phyloP scores from a whole-genome alignment of 2,888 invertebrate genomes.

The Tetranychus truncatus region DNA sequence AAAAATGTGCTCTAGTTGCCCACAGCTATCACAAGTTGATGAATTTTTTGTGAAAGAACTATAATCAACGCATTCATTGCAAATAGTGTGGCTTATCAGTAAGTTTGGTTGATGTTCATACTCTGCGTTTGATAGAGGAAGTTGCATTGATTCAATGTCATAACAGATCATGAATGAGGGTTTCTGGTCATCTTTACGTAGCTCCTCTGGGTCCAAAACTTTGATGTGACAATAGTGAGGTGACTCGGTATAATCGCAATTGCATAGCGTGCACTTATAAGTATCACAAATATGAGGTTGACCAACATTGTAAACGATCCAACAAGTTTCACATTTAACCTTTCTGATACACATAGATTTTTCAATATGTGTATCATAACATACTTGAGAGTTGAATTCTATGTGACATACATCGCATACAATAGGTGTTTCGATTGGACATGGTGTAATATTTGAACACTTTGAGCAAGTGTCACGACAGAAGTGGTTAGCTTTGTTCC shows the following conservation, averaged over 20 bases:
- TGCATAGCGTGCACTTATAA: neutral
- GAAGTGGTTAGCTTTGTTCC: neutral
- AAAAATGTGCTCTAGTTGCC: neutral
- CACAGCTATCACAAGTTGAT: constrained; percentile 6
- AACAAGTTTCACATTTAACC: neutral
- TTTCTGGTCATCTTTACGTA: neutral
- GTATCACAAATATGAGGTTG: neutral
- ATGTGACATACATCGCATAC: neutral
- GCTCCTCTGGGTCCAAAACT: neutral
- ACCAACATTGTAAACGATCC: too few relatives aligned
- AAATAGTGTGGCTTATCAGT: neutral
- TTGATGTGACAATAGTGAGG: neutral
- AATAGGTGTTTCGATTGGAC: neutral
- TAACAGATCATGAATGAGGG: neutral
- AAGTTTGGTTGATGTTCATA: neutral
- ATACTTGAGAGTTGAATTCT: neutral
- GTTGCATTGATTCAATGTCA: constrained; percentile 3
- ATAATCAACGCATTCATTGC: neutral
- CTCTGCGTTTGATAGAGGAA: neutral
- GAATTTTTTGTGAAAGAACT: neutral
- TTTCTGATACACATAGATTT: neutral
- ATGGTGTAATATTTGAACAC: neutral
- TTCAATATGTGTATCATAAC: neutral
- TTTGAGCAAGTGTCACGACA: neutral
- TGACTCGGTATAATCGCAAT: neutral